phyloP scores from a whole-genome alignment of 2,888 invertebrate species.

The Dryomyza anilis region DNA sequence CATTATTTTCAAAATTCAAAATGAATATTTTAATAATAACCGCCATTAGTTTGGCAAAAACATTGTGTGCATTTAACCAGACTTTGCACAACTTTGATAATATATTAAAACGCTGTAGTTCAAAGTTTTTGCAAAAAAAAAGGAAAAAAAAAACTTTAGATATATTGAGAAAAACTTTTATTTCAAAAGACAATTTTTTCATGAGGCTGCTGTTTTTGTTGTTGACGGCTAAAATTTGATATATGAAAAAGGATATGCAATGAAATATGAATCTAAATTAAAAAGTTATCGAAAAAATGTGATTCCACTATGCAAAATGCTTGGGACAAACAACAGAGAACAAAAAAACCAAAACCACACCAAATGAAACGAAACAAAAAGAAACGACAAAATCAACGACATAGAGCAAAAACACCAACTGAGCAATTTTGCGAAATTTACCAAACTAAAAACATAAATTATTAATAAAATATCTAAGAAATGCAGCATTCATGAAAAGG shows the following conservation, averaged over 20 bases:
- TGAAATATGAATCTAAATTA: constrained; percentile 48
- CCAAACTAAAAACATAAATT: constrained; percentile 24
- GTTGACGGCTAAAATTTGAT: constrained; percentile 36
- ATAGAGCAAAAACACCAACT: not conserved
- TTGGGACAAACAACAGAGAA: not conserved
- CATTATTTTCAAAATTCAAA: no score
- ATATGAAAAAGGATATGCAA: constrained; percentile 14
- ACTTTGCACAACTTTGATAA: no score
- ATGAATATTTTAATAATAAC: no score
- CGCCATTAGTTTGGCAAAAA: no score
- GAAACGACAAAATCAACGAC: no score
- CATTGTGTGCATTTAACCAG: no score
- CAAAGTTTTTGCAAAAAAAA: no score
- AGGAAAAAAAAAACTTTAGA: no score
- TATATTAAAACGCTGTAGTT: no score
- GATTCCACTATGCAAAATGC: constrained; percentile 1
- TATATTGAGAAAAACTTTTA: no score
- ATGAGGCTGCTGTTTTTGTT: constrained; percentile 14
- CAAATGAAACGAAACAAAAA: no score
- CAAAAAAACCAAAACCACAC: not conserved
- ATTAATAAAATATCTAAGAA: constrained; percentile 23
- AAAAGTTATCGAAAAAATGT: constrained; percentile 32
- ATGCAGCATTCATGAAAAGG: constrained; percentile 18
- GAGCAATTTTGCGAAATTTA: not conserved
- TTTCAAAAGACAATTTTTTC: no score